Evolutionary conservation across 2,888 invertebrate genomes (phyloP), one percentile per base, ranked within the genome.

Genomic region (Catocala fraxini): DNA sequence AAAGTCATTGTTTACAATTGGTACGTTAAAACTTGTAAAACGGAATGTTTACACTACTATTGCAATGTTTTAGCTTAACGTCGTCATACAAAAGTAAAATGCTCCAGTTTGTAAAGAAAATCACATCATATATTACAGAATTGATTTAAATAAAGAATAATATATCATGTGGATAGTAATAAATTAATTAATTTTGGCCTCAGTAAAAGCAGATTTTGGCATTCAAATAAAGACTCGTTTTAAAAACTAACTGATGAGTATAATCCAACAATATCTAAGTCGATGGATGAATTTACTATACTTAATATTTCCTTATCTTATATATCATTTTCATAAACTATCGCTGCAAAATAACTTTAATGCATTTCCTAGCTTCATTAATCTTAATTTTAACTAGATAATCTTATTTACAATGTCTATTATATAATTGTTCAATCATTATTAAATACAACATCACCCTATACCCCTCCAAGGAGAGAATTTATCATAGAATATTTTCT

Each of bases 331-430:
- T 88, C 84, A 86, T 86, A 89, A 83, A 89, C 87, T 90, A 90
- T 88, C 82, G 85, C 86, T 87, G 93, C 92, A 91, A 93, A 91
- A 91, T 89, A 92, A 92, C 84, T 83, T 85, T 79, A 89, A 90
- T 87, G 90, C 90, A 88, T 84, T 25, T 84, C 82, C 92, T 93
- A 93, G 91, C 90, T 89, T 89, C 77, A 75, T 90, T 90, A 92
- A 82, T 82, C 89, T 90, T 91, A 91, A 71, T 72, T 70, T 84
- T 91, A 91, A 76, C 85, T 92, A 92, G 80, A 89, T 87, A 90
- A 92, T 92, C 89, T 93, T 93, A 93, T 93, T 83, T 93, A 93
- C 93, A 93, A 84, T 81, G 74, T 88, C 85, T 89, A 88, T 84
- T 83, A 83, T 80, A 84, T 88, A 90, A 91, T 90, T 89, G 91